These are phyloP conservation scores for Stegophylla sp. DNA, from an alignment of 2,888 invertebrate genomes.

Conservation along the genomic window DNA sequence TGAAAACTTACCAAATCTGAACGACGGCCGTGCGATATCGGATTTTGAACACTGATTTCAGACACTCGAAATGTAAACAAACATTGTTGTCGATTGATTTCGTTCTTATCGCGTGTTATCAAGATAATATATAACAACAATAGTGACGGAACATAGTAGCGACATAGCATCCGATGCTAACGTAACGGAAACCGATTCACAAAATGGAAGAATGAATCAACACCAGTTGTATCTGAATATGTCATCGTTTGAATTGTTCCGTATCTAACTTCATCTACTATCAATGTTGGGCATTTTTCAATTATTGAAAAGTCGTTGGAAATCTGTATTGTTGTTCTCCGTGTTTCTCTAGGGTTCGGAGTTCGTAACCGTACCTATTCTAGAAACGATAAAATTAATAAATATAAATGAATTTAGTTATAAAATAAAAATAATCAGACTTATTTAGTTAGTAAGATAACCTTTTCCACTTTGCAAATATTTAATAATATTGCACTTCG, in stretches of 20 bases:
- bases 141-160: constrained; percentile 17
- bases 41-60: not conserved
- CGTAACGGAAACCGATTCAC: not conserved
- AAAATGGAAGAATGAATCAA: too few relatives aligned
- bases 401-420: too few relatives aligned
- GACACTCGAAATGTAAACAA: constrained; percentile 32
- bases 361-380: not conserved
- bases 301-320: too few relatives aligned
- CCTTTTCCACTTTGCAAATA: not conserved
- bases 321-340: too few relatives aligned
- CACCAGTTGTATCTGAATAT: too few relatives aligned
- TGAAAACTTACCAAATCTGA: constrained; percentile 46
- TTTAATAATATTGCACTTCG: not conserved
- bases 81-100: not conserved
- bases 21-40: not conserved
- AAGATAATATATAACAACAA: not conserved
- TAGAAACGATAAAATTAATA: too few relatives aligned
- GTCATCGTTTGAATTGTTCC: too few relatives aligned
- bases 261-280: too few relatives aligned
- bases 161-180: too few relatives aligned
- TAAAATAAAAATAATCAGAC: not conserved
- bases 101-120: constrained; percentile 14
- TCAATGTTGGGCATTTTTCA: too few relatives aligned
- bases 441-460: not conserved
- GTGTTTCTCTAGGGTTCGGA: too few relatives aligned